Conservation (phyloP, 2,113 vertebrate species). For the Spea bombifrons region DNA sequence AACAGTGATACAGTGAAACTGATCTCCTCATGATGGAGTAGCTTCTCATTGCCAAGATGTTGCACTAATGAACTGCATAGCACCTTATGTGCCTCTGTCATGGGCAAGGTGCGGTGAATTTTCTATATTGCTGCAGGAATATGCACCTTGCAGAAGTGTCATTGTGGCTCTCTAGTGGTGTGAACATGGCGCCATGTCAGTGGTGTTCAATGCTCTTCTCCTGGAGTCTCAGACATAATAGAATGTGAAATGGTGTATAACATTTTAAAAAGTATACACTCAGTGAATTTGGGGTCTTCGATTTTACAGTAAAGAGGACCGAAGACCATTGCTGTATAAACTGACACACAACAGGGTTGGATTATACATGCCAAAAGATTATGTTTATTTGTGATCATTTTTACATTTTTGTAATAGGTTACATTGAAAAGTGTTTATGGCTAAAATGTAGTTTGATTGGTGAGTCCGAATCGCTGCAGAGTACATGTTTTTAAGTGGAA, state of each 20-base stretch:
- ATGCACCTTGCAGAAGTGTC: constrained; percentile 64
- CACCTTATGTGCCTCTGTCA: constrained; percentile 64
- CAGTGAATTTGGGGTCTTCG: not conserved
- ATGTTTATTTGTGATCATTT: constrained; percentile 41
- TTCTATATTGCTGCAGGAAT: constrained; percentile 31
- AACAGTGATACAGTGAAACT: constrained; percentile 6
- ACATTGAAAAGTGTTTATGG: not conserved
- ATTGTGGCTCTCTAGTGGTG: constrained; percentile 51
- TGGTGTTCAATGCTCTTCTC: constrained; percentile 8
- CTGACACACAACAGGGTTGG: constrained; percentile 52
- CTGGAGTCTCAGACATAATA: not conserved
- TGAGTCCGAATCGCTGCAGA: not conserved
- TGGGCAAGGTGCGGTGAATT: constrained; percentile 53
- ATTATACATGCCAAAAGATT: constrained; percentile 62
- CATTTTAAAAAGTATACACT: not conserved
- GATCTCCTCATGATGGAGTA: constrained; percentile 49
- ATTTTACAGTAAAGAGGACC: not conserved
- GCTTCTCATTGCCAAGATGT: constrained; percentile 61
- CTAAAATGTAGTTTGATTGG: constrained; percentile 5
- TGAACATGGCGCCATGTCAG: constrained; percentile 30
- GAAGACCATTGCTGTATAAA: constrained; percentile 3
- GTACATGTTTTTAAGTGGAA: not conserved
- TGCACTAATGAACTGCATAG: constrained; percentile 66
- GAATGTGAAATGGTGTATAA: not conserved
- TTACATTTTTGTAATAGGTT: constrained; percentile 45